Evolutionary conservation across 2,113 vertebrate genomes (phyloP), one percentile per base, ranked within the genome.

Genomic region (Pomatostomus ruficeps): DNA sequence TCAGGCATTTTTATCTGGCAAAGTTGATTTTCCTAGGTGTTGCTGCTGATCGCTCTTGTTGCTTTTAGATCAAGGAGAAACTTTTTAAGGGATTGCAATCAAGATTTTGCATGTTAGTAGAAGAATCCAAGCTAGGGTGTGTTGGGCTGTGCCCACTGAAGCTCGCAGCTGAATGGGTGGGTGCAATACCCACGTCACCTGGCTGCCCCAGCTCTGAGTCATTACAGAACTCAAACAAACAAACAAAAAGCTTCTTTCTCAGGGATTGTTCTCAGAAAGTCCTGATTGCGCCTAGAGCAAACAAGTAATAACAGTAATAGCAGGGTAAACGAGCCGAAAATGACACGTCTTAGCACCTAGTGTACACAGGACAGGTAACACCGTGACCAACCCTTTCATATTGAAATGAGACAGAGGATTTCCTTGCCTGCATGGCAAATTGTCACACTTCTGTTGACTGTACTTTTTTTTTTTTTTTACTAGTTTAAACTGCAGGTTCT

Each of bases 21-120:
- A 38, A 80, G 82, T 6, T 83, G 90, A 10, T 92, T 92, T 93
- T 92, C 67, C 49, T 52, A 93, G 94, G 82, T 94, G 82, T 73
- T 93, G 80, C 84, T 89, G 90, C 85, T 73, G 79, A 74, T 86
- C 57, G 40, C 54, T 57, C 40, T 48, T 42, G 57, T 29, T 74
- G 67, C 68, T 88, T 82, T 93, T 28, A 81, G 59, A 73, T n/a
- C 24, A 8, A 55, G 65, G 57, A 58, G 72, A 28, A 75, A 18
- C 24, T 79, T 90, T 35, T 24, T 0, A 38, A 91, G 80, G 74
- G 46, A 1, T 24, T 22, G 46, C 24, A 6, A 2, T 45, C 29
- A 9, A 28, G 65, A 48, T 61, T 35, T 73, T 67, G 19, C 29
- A 1, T 1, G 58, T n/a, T 13, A 23, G 3, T 2, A 24, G 71